Conservation (phyloP, 2,888 invertebrate species). For the Tridacna crocea region DNA sequence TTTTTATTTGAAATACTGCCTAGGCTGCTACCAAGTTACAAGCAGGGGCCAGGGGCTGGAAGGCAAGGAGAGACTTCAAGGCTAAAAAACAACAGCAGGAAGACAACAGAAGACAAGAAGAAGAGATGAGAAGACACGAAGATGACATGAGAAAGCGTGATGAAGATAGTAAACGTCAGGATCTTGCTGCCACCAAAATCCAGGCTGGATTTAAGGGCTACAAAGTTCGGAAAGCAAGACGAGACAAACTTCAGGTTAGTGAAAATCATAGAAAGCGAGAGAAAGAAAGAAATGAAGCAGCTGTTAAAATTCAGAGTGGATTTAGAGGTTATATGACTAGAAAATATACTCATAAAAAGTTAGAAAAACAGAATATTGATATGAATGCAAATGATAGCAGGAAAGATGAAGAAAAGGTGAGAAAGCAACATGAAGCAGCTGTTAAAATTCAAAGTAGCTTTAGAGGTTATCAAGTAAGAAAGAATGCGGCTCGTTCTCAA, state of each 20-base stretch:
- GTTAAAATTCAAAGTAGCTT: slow-evolving; percentile 51
- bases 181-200: slow-evolving; percentile 41
- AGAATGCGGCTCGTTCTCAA: slow-evolving; percentile 18
- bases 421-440: slow-evolving; percentile 37
- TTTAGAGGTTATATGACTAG: slow-evolving; percentile 55
- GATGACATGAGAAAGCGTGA: slow-evolving; percentile 1
- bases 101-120: background rate
- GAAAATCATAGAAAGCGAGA: slow-evolving; percentile 17
- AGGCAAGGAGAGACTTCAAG: slow-evolving; percentile 33
- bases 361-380: slow-evolving; percentile 34
- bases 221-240: slow-evolving; percentile 30
- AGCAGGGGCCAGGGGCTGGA: slow-evolving; percentile 46
- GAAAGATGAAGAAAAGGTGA: slow-evolving; percentile 32
- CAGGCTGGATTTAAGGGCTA: slow-evolving; percentile 54
- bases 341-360: slow-evolving; percentile 49
- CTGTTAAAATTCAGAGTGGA: slow-evolving; percentile 52
- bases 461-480: slow-evolving; percentile 45
- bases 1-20: slow-evolving; percentile 32
- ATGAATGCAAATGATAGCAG: slow-evolving; percentile 32
- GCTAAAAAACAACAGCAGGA: slow-evolving; percentile 1
- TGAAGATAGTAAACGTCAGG: slow-evolving; percentile 21
- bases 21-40: slow-evolving; percentile 55
- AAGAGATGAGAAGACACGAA: slow-evolving; percentile 12
- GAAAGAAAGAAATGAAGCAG: slow-evolving; percentile 38
- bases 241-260: slow-evolving; percentile 42